Evolutionary conservation across 2,888 invertebrate species (phyloP).

Genomic region (Deilephila elpenor): DNA sequence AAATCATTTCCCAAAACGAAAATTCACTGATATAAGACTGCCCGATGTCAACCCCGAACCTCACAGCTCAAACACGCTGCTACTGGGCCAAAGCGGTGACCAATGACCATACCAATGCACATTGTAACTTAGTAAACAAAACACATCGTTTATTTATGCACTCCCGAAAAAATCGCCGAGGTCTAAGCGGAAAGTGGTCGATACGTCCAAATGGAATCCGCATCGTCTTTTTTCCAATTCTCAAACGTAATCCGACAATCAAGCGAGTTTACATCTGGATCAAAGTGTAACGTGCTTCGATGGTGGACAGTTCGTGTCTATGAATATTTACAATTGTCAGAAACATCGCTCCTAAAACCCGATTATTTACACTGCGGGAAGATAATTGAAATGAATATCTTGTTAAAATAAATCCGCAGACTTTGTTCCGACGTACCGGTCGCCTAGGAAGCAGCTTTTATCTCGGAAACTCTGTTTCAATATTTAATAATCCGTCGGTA

Average conservation of each 20-base stretch:
- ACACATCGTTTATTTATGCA: too few relatives aligned
- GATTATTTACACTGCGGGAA: constrained; percentile 38
- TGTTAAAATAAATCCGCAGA: constrained; percentile 62
- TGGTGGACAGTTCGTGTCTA: constrained; percentile 70
- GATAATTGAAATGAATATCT: constrained; percentile 62
- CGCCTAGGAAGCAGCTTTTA: constrained; percentile 76
- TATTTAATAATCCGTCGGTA: constrained; percentile 83
- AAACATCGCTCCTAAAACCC: constrained; percentile 31
- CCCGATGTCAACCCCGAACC: too few relatives aligned
- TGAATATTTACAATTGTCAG: constrained; percentile 59
- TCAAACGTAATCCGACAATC: constrained; percentile 68
- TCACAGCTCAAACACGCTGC: too few relatives aligned
- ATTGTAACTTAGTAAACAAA: too few relatives aligned
- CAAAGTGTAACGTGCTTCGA: constrained; percentile 66
- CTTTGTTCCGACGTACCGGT: constrained; percentile 68
- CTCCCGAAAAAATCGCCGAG: neutral
- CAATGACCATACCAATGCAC: too few relatives aligned
- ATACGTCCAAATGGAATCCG: constrained; percentile 18
- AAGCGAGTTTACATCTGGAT: constrained; percentile 68
- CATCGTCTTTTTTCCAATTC: constrained; percentile 48
- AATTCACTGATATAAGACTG: too few relatives aligned
- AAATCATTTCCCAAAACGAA: too few relatives aligned
- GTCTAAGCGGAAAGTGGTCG: neutral
- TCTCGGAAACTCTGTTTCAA: constrained; percentile 77
- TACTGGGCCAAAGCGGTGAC: too few relatives aligned